These are phyloP conservation scores for Bombus breviceps DNA, from an alignment of 1,140 invertebrate species.

Conservation along the genomic window DNA sequence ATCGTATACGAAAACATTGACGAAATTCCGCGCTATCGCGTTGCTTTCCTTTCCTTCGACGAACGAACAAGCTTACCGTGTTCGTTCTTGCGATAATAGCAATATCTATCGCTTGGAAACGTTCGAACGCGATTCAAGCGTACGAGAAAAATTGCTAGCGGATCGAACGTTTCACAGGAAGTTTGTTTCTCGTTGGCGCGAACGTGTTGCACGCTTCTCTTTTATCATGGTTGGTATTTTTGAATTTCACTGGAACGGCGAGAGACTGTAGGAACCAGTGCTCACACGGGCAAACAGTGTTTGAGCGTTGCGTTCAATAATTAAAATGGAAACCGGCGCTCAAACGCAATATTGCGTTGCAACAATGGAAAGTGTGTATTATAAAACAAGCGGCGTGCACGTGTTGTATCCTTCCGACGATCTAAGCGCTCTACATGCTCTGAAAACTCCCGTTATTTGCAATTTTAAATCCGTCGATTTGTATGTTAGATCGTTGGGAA, in stretches of 20 bases:
- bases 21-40: background rate
- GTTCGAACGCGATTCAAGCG: background rate
- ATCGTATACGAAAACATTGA: background rate
- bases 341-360: background rate
- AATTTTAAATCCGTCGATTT: background rate
- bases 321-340: slow-evolving; percentile 22
- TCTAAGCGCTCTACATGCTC: background rate
- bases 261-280: background rate
- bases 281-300: background rate
- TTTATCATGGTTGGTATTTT: slow-evolving; percentile 2
- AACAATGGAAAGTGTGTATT: background rate
- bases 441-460: background rate
- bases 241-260: background rate
- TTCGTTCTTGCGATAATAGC: background rate
- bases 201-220: background rate
- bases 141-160: background rate
- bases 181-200: background rate
- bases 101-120: background rate
- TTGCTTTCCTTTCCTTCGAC: background rate
- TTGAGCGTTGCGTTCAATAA: background rate
- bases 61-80: background rate
- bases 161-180: background rate
- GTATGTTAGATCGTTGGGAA: background rate
- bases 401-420: background rate
- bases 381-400: background rate